Base-by-base conservation (phyloP, 2,888 invertebrate genomes). In the Incurvaria masculella region DNA sequence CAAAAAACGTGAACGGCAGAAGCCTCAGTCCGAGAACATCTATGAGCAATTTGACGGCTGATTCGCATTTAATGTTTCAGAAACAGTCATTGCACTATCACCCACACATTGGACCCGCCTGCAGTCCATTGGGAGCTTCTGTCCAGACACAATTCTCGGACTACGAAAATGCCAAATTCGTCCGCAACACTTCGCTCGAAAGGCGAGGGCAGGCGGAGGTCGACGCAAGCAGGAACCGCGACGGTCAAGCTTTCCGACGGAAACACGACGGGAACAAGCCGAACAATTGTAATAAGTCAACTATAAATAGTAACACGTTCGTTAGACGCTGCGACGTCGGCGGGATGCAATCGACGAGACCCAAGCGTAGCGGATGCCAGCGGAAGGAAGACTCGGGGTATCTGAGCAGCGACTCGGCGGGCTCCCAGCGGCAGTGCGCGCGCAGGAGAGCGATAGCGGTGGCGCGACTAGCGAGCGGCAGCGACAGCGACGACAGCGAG, bases 351-450 rank as follows among this genome's bases (percentile, higher is more conserved):
- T 71, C 68, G 43, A 53, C 62, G 49, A 61, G 64, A 48, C 65
- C 64, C 53, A 64, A 68, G 46, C 61, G 71, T 53, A 69, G 71
- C 55, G 71, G 79, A 58, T 66, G 76, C 26, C 53, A 58, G 2
- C 69, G 62, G 56, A 79, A 85, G 44, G 83, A 88, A 62, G 93
- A 93, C 64, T 90, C 91, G 1, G 93, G 92, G 1, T 93, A 93
- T 61, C 80, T 93, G 49, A 93, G 92, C 63, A 90, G 90, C 26
- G 92, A 92, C 60, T 91, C 91, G 2, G 81, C 81, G 33, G 82
- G 83, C 57, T 82, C 83, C 1, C 72, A 74, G 51, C 69, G 67
- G 55, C 72, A 74, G 51, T 68, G 67, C 55, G 57, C 72, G 54
- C 66, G 63, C 56, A 73, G 69, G 56, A 75, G 70, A 61, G 48